phyloP scores from a whole-genome alignment of 2,113 vertebrate genomes.

The Meleagris gallopavo region DNA sequence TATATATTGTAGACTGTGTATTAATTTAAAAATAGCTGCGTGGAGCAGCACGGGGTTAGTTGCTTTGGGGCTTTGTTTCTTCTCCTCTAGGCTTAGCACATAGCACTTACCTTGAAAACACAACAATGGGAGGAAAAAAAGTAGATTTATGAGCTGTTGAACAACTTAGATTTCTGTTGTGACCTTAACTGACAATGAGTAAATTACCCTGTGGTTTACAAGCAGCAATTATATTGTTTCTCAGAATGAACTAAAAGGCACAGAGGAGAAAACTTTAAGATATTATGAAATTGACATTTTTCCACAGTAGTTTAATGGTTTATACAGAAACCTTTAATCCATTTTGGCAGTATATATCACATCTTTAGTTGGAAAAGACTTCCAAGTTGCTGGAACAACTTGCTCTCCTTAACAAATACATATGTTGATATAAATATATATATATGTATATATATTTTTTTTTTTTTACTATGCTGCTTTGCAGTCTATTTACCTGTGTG shows the following conservation, averaged over 20 bases:
- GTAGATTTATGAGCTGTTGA: slow-evolving; percentile 30
- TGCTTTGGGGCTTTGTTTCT: not conserved
- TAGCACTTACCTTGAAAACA: not conserved
- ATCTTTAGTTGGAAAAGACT: slow-evolving; percentile 16
- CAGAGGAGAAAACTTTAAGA: not conserved
- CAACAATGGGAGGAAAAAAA: not conserved
- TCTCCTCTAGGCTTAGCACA: not conserved
- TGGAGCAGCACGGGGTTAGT: not conserved
- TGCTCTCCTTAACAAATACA: slow-evolving; percentile 23
- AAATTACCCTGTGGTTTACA: slow-evolving; percentile 44
- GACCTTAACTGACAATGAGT: slow-evolving; percentile 46
- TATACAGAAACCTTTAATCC: slow-evolving; percentile 2
- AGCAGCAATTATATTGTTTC: not conserved
- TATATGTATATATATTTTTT: no score
- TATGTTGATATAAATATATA: no score
- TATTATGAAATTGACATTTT: slow-evolving; percentile 10
- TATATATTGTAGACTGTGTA: not conserved
- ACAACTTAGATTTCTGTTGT: slow-evolving; percentile 39
- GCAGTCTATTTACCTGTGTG: slow-evolving; percentile 7
- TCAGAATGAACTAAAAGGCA: not conserved
- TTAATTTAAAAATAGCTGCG: not conserved
- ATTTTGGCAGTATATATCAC: not conserved
- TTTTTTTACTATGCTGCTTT: not conserved
- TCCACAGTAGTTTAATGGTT: slow-evolving; percentile 31
- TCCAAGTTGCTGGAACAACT: slow-evolving; percentile 18